phyloP scores from a whole-genome alignment of 2,113 vertebrate genomes.

The Barnardius zonarius region DNA sequence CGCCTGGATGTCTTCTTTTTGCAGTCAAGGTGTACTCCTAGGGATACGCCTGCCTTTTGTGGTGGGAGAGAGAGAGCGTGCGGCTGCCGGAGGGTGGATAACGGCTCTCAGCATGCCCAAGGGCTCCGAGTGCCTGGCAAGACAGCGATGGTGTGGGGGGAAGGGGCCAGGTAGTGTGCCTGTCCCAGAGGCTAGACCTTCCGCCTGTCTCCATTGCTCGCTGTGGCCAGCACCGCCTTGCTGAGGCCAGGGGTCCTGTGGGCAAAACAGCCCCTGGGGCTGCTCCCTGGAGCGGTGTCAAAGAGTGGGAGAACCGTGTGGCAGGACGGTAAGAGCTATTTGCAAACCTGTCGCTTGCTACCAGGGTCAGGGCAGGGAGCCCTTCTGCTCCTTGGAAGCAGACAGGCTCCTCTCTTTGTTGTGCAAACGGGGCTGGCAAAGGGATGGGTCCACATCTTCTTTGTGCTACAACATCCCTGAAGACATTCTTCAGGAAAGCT shows the following conservation, averaged over 20 bases:
- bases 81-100: accelerated
- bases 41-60: neutral
- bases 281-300: neutral
- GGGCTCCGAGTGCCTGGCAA: neutral
- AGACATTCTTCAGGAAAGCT: neutral
- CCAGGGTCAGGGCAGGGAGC: neutral
- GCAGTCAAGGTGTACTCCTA: neutral
- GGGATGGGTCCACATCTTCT: no score
- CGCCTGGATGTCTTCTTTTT: accelerated
- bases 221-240: neutral
- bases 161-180: neutral
- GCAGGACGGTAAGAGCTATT: neutral
- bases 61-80: neutral
- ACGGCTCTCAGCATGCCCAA: neutral
- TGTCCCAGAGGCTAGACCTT: neutral
- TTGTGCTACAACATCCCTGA: neutral
- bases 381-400: neutral
- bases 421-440: neutral
- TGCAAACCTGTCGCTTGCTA: neutral
- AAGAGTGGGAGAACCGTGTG: accelerated
- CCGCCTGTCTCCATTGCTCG: accelerated
- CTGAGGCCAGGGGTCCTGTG: neutral
- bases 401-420: neutral
- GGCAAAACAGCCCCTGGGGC: neutral
- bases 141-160: no score